Percentiles rank a stretch among this genome's conserved stretches.
phyloP scores from a whole-genome alignment of 30 jellyfish, hydroid and myxozoan species.

The Hydractinia echinata region DNA sequence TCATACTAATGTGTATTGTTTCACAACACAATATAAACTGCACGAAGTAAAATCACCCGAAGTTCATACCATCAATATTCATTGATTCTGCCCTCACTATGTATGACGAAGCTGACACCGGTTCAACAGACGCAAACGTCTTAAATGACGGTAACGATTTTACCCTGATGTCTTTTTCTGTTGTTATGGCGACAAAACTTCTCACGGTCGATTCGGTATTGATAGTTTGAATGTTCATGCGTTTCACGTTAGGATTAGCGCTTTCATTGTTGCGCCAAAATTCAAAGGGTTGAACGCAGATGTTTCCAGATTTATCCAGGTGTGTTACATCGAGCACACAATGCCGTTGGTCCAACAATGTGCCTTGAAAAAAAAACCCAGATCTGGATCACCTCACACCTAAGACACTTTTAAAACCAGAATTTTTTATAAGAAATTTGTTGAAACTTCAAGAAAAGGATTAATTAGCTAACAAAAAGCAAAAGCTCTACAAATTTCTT shows the following conservation, averaged over 20 bases:
- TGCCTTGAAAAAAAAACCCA: slow-evolving; percentile 17
- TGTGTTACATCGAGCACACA: slow-evolving; percentile 42
- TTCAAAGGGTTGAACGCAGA: slow-evolving; percentile 19
- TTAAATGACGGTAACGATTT: slow-evolving; percentile 60
- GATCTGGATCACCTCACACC: too few species aligned
- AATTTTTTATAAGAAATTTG: too few species aligned
- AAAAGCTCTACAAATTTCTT: too few species aligned
- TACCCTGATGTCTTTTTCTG: slow-evolving; percentile 78
- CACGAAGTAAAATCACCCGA: background rate
- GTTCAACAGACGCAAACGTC: slow-evolving; percentile 45
- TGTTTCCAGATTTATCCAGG: slow-evolving; percentile 27
- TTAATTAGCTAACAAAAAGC: too few species aligned
- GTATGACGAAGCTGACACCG: slow-evolving; percentile 46
- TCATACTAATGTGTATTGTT: background rate
- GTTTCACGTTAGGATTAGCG: slow-evolving; percentile 9
- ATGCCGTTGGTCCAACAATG: slow-evolving; percentile 17
- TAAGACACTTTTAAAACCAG: too few species aligned
- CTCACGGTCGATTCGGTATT: slow-evolving; percentile 69
- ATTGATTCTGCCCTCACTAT: slow-evolving; percentile 69
- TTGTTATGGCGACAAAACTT: slow-evolving; percentile 51
- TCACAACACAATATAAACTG: background rate
- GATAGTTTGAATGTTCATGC: slow-evolving; percentile 43
- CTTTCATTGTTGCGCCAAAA: slow-evolving; percentile 26
- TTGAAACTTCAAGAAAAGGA: too few species aligned
- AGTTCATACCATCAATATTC: slow-evolving; percentile 62